These are phyloP conservation scores for Tachysurus fulvidraco DNA, from an alignment of 2,113 vertebrate species.

Conservation along the genomic window DNA sequence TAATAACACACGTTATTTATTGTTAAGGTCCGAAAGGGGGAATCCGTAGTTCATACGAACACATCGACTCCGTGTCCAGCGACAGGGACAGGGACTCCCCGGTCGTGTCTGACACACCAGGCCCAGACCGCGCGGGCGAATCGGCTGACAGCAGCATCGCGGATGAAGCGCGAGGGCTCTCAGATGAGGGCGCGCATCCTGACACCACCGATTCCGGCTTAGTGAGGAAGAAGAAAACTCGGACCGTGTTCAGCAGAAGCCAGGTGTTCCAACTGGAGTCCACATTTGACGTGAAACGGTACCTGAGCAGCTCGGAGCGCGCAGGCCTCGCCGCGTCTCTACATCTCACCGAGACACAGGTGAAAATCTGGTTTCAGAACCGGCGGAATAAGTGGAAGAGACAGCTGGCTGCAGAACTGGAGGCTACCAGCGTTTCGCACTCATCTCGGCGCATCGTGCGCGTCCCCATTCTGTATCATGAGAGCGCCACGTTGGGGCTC, in stretches of 20 bases:
- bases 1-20: neutral
- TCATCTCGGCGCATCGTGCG: slow-evolving; percentile 84
- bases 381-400: slow-evolving; percentile 90
- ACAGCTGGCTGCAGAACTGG: slow-evolving; percentile 86
- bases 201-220: slow-evolving; percentile 57
- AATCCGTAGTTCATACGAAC: slow-evolving; percentile 53
- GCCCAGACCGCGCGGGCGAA: slow-evolving; percentile 63
- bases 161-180: slow-evolving; percentile 58
- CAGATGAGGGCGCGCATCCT: slow-evolving; percentile 51
- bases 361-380: slow-evolving; percentile 93
- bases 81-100: slow-evolving; percentile 85
- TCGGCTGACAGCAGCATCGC: slow-evolving; percentile 45
- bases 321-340: slow-evolving; percentile 82
- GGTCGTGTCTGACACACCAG: slow-evolving; percentile 74
- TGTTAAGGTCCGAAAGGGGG: slow-evolving; percentile 62
- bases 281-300: slow-evolving; percentile 86
- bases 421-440: slow-evolving; percentile 80
- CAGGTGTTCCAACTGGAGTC: slow-evolving; percentile 89
- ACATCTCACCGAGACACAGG: slow-evolving; percentile 87
- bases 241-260: slow-evolving; percentile 87
- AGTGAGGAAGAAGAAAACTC: slow-evolving; percentile 83
- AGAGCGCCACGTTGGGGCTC: slow-evolving; percentile 78
- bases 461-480: slow-evolving; percentile 90
- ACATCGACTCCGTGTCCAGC: slow-evolving; percentile 68
- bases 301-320: slow-evolving; percentile 86